phyloP scores from a whole-genome alignment of 64 coral and sea anemone species.

The Trachythela sp. region DNA sequence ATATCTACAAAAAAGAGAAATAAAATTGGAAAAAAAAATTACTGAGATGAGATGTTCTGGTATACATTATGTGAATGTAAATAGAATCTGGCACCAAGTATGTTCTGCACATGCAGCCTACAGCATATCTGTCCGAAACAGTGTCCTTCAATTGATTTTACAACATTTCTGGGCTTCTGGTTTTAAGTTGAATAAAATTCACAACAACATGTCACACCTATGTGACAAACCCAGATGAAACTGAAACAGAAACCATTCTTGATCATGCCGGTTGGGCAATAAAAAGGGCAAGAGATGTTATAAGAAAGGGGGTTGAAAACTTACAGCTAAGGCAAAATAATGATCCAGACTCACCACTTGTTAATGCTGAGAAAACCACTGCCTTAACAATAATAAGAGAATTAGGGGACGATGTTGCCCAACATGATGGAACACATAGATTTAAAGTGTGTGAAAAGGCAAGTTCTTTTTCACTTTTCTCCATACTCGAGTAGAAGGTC shows the following conservation, averaged over 20 bases:
- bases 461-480: background rate
- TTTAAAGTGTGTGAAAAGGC: background rate
- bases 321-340: background rate
- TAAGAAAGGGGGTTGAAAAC: background rate
- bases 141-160: no score
- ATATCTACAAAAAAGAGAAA: no score
- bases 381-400: background rate
- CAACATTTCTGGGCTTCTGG: no score
- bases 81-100: no score
- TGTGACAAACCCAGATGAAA: background rate
- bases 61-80: no score
- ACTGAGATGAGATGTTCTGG: no score
- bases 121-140: no score
- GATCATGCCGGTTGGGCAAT: slow-evolving; percentile 12
- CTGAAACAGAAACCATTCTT: background rate
- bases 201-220: no score
- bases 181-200: no score
- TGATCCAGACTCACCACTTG: background rate
- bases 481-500: background rate
- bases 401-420: background rate
- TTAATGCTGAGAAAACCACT: background rate
- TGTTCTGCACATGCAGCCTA: no score
- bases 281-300: slow-evolving; percentile 4
- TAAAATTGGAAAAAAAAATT: no score
- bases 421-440: background rate